Conservation (phyloP, 2,888 invertebrate species). For the Orthosia gothica region DNA sequence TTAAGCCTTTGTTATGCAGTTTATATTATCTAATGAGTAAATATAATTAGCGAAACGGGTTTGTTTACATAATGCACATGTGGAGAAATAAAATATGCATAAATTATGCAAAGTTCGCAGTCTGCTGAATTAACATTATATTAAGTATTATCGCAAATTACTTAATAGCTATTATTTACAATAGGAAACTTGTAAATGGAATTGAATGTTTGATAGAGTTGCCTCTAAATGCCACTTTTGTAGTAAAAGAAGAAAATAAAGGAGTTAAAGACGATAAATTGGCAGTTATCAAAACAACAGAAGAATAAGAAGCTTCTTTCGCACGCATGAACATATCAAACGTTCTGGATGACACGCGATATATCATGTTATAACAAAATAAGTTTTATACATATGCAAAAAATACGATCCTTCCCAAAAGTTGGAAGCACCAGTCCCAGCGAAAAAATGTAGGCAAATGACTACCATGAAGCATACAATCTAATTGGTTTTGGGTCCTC, state of each 20-base stretch:
- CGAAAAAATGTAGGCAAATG: constrained; percentile 58
- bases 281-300: constrained; percentile 8
- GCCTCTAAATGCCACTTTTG: neutral
- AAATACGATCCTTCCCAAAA: constrained; percentile 10
- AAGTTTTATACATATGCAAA: constrained; percentile 15
- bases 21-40: constrained; percentile 59
- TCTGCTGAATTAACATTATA: constrained; percentile 52
- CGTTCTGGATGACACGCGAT: constrained; percentile 7
- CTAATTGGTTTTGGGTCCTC: constrained; percentile 74
- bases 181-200: neutral
- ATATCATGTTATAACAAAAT: constrained; percentile 33
- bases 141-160: constrained; percentile 37
- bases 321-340: constrained; percentile 15
- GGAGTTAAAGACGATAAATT: constrained; percentile 12
- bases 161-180: constrained; percentile 23
- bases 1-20: constrained; percentile 48
- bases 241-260: neutral
- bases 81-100: constrained; percentile 60
- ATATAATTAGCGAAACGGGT: constrained; percentile 59
- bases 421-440: constrained; percentile 7
- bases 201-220: neutral
- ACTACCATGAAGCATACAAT: constrained; percentile 57
- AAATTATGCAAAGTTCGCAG: constrained; percentile 48
- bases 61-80: constrained; percentile 61
- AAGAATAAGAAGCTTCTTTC: neutral